Conservation (phyloP, 2,888 invertebrate genomes). For the Holacanthella duospinosa region DNA sequence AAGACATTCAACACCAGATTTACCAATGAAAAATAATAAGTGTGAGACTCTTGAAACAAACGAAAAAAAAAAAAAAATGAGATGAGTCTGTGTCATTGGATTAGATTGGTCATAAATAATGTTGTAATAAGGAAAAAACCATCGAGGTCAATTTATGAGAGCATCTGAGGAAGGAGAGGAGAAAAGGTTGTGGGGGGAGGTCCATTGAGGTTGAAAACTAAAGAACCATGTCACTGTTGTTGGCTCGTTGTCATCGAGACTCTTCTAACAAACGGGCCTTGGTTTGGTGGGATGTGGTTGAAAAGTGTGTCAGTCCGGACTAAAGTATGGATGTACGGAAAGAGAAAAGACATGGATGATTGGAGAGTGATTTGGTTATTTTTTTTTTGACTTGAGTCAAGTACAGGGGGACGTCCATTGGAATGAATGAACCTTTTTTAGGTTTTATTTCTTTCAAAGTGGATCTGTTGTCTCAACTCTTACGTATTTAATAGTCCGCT, state of each 20-base stretch:
- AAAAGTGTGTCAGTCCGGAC: no score
- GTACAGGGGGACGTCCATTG: no score
- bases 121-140: constrained; percentile 38
- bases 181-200: constrained; percentile 10
- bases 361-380: no score
- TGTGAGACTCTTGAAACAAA: not conserved
- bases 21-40: not conserved
- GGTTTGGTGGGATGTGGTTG: no score
- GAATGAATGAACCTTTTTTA: not conserved
- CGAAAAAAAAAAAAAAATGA: not conserved
- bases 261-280: no score
- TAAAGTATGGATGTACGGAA: no score
- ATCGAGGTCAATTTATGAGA: constrained; percentile 36
- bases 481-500: no score
- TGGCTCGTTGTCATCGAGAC: no score
- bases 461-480: no score
- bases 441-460: not conserved
- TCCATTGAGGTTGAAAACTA: not conserved
- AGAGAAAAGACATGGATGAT: no score
- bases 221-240: not conserved
- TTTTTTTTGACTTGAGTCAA: no score
- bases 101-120: constrained; percentile 39
- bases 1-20: no score
- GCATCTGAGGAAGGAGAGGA: constrained; percentile 2
- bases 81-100: constrained; percentile 24